These are phyloP conservation scores for Hippocampus zosterae DNA, from an alignment of 2,113 vertebrate species.

Conservation along the genomic window DNA sequence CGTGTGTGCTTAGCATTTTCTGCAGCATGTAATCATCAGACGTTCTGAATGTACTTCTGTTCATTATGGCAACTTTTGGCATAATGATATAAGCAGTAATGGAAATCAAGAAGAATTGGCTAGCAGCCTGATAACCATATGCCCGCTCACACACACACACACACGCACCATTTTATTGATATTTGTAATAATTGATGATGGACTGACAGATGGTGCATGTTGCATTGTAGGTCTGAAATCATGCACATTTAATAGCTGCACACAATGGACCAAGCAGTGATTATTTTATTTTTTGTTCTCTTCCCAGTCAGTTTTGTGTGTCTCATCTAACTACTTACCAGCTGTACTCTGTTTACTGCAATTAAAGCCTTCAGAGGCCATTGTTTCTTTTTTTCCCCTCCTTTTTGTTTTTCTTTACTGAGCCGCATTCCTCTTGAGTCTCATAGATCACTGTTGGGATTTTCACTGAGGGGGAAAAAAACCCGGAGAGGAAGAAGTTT, in stretches of 20 bases:
- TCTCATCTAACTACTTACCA: slow-evolving; percentile 12
- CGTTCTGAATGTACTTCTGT: no score
- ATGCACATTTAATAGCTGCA: slow-evolving; percentile 27
- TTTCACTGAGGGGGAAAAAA: slow-evolving; percentile 4
- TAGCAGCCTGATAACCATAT: no score
- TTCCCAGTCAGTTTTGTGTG: slow-evolving; percentile 19
- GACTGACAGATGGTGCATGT: no score
- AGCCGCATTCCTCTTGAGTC: slow-evolving; percentile 55
- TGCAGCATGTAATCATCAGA: no score
- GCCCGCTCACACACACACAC: no score
- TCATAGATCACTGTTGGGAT: slow-evolving; percentile 42
- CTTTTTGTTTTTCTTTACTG: slow-evolving; percentile 49
- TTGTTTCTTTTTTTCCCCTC: slow-evolving; percentile 22
- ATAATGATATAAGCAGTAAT: no score
- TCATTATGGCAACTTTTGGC: no score
- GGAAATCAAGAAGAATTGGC: no score
- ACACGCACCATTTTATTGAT: no score
- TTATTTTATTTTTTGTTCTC: neutral
- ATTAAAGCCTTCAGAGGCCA: slow-evolving; percentile 22
- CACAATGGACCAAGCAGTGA: slow-evolving; percentile 10
- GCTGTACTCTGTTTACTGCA: slow-evolving; percentile 35
- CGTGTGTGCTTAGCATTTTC: no score
- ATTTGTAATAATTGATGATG: neutral
- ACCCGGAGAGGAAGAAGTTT: slow-evolving; percentile 31
- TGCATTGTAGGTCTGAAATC: slow-evolving; percentile 23